phyloP scores from a whole-genome alignment of 30 jellyfish, hydroid and myxozoan species.

The Aurelia sp. region DNA sequence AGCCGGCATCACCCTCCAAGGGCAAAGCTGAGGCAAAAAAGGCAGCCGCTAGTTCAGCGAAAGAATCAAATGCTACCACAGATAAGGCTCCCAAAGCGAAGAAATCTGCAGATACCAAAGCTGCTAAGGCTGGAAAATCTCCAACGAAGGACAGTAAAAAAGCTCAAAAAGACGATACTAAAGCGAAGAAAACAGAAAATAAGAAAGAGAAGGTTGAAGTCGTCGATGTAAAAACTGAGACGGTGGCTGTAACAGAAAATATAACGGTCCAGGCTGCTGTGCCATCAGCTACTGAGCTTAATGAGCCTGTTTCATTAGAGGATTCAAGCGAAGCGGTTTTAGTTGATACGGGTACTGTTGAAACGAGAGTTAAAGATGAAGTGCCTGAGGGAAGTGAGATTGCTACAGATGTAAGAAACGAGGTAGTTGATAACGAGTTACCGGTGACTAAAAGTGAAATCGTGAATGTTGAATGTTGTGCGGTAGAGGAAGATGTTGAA shows the following conservation, averaged over 20 bases:
- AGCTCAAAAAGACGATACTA: neutral
- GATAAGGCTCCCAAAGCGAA: neutral
- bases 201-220: neutral
- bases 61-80: neutral
- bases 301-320: slow-evolving; percentile 3
- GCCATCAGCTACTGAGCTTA: neutral
- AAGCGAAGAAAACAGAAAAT: neutral
- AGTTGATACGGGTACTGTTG: neutral
- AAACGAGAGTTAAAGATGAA: neutral
- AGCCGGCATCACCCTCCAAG: neutral
- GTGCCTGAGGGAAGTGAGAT: neutral
- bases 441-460: neutral
- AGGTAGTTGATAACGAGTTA: neutral
- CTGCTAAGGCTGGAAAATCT: neutral
- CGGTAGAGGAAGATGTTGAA: neutral
- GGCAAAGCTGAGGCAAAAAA: slow-evolving; percentile 5
- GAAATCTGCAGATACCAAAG: neutral
- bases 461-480: neutral
- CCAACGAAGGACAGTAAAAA: neutral
- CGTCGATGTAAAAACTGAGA: neutral
- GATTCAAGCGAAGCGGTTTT: slow-evolving; percentile 29
- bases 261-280: neutral
- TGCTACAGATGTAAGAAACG: neutral
- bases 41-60: neutral
- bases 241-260: slow-evolving; percentile 1